phyloP scores from a whole-genome alignment of 2,888 invertebrate species.

The Chirona hameri region DNA sequence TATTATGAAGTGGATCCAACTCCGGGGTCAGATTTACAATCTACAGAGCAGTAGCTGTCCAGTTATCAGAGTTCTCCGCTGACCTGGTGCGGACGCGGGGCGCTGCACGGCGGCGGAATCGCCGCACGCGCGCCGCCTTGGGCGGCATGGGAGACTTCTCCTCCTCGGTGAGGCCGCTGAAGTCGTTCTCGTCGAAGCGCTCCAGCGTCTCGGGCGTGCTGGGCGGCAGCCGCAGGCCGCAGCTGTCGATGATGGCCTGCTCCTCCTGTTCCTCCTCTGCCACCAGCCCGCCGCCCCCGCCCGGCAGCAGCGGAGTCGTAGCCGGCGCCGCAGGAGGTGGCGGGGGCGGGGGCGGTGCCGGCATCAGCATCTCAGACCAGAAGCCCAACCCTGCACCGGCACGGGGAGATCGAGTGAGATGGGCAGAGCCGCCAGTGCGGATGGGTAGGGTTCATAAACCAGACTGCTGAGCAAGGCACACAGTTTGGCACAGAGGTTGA shows the following conservation, averaged over 20 bases:
- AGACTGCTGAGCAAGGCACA: too few relatives aligned
- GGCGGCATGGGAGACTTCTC: slow-evolving; percentile 5
- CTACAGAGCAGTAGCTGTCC: too few relatives aligned
- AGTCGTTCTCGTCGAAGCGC: slow-evolving; percentile 9
- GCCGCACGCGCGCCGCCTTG: neutral
- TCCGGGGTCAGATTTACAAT: too few relatives aligned
- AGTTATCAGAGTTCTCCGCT: too few relatives aligned
- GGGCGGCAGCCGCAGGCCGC: neutral
- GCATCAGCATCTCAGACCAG: neutral
- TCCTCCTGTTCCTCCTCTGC: neutral
- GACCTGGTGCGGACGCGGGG: neutral
- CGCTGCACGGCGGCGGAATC: neutral
- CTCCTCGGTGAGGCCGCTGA: slow-evolving; percentile 12
- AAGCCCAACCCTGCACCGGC: neutral
- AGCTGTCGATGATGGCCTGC: neutral
- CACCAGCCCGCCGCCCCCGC: neutral
- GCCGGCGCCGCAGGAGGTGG: neutral
- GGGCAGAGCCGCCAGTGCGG: too few relatives aligned
- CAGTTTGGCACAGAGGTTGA: too few relatives aligned
- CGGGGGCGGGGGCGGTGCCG: neutral
- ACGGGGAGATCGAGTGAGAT: too few relatives aligned
- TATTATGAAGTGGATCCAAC: too few relatives aligned
- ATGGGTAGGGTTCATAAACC: too few relatives aligned
- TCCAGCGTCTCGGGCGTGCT: slow-evolving; percentile 3
- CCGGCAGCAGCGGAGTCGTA: neutral